Conservation (phyloP, 2,113 vertebrate genomes). For the Etheostoma cragini region DNA sequence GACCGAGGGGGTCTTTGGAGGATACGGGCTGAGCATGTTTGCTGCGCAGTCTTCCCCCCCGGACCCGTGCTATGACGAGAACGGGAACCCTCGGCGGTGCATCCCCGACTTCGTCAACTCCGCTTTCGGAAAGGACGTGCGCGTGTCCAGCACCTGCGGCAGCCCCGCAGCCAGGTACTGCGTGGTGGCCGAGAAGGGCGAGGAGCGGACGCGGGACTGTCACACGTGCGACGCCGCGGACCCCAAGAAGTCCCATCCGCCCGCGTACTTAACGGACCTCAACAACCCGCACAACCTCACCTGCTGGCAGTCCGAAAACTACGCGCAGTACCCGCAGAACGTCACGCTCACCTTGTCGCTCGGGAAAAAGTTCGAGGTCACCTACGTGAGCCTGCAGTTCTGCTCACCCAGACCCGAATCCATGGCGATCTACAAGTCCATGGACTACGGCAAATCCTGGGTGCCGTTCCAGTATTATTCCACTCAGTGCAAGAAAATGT, state of each 20-base stretch:
- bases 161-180: constrained; percentile 91
- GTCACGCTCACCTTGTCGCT: constrained; percentile 95
- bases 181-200: constrained; percentile 92
- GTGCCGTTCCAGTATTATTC: constrained; percentile 98
- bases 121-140: constrained; percentile 97
- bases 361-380: constrained; percentile 99
- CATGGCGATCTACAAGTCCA: constrained; percentile 98
- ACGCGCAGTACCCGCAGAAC: constrained; percentile 93
- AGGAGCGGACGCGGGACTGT: constrained; percentile 91
- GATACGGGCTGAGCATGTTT: constrained; percentile 92
- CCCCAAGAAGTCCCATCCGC: constrained; percentile 92
- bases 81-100: constrained; percentile 95
- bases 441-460: constrained; percentile 98
- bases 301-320: constrained; percentile 98
- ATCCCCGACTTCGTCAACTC: constrained; percentile 99
- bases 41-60: constrained; percentile 94
- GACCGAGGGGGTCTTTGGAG: constrained; percentile 84
- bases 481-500: constrained; percentile 98
- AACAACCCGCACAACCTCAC: constrained; percentile 99
- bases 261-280: constrained; percentile 95
- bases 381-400: constrained; percentile 98
- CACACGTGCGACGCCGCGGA: constrained; percentile 95
- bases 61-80: constrained; percentile 97
- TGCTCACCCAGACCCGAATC: constrained; percentile 98
- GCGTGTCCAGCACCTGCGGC: constrained; percentile 96